phyloP scores from a whole-genome alignment of 1,140 invertebrate species.

The Leptinotarsa defecta region DNA sequence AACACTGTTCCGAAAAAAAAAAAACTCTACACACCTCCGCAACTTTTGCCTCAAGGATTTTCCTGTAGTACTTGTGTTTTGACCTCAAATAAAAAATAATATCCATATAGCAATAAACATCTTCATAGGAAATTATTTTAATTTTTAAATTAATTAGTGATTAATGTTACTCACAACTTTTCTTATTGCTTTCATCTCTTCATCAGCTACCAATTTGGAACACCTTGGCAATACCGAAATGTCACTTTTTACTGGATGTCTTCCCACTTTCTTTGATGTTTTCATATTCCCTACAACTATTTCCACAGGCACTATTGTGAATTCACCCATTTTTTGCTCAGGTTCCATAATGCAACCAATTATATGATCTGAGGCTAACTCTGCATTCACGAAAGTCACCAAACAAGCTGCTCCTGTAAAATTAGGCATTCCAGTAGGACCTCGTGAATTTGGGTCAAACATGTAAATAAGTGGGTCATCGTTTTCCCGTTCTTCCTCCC shows the following conservation, averaged over 20 bases:
- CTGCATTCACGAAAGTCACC: constrained; percentile 40
- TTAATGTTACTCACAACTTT: constrained; percentile 38
- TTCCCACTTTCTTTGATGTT: constrained; percentile 32
- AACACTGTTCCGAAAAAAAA: no score
- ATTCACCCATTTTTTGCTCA: constrained; percentile 37
- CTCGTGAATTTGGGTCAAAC: constrained; percentile 60
- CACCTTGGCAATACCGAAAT: constrained; percentile 29
- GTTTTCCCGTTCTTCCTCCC: constrained; percentile 52
- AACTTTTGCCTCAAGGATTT: no score
- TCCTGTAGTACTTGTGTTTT: no score
- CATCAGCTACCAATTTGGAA: constrained; percentile 26
- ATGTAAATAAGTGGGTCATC: constrained; percentile 54
- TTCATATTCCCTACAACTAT: constrained; percentile 46
- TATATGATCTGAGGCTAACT: constrained; percentile 49
- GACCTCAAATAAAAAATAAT: no score
- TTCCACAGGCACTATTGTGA: constrained; percentile 48
- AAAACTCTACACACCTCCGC: no score
- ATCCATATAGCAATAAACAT: no score
- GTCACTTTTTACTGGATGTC: constrained; percentile 27
- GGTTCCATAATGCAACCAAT: constrained; percentile 42
- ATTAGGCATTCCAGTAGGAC: constrained; percentile 55
- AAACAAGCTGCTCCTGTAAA: constrained; percentile 47
- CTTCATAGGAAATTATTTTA: no score
- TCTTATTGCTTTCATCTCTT: constrained; percentile 38
- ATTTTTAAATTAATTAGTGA: no score